Percentiles rank a stretch among this genome's conserved stretches.
phyloP scores from a whole-genome alignment of 2,797 vertebrate species.

The Ambastaia sidthimunki region DNA sequence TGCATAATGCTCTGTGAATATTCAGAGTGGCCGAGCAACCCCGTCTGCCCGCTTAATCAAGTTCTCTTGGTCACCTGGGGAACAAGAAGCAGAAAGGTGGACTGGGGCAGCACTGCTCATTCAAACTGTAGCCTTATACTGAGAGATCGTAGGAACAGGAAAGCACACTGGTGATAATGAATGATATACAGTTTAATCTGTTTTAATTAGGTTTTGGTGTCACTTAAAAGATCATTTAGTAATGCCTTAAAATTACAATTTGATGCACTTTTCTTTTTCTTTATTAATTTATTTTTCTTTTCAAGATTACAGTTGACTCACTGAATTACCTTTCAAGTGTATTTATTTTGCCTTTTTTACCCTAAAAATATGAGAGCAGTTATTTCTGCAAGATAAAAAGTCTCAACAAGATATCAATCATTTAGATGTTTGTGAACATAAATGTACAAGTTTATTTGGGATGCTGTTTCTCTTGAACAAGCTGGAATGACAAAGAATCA shows the following conservation, averaged over 20 bases:
- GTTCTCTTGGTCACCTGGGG: conserved; percentile 32
- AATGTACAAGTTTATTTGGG: not conserved
- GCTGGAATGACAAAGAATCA: not conserved
- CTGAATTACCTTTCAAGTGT: not conserved
- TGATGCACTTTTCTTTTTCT: not conserved
- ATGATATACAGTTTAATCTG: not conserved
- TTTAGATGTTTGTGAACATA: not conserved
- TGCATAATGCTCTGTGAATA: conserved; percentile 64
- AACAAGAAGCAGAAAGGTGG: conserved; percentile 51
- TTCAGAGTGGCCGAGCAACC: conserved; percentile 74
- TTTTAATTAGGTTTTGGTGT: not conserved
- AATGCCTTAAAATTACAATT: not conserved
- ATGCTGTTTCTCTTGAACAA: not conserved
- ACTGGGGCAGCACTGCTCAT: conserved; percentile 10
- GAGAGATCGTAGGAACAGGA: not conserved
- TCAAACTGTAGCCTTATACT: conserved; percentile 28
- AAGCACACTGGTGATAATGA: conserved; percentile 10
- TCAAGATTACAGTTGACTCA: not conserved
- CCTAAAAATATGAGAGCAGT: not conserved
- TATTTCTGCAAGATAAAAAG: not conserved
- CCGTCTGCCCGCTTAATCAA: conserved; percentile 65
- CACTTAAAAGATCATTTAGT: not conserved
- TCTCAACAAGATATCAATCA: not conserved
- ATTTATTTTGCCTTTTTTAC: not conserved
- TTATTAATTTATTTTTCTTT: conserved; percentile 11